Evolutionary conservation across 2,888 invertebrate genomes (phyloP), one percentile per base, ranked within the genome.

Genomic region (Polyommatus iphigenia): DNA sequence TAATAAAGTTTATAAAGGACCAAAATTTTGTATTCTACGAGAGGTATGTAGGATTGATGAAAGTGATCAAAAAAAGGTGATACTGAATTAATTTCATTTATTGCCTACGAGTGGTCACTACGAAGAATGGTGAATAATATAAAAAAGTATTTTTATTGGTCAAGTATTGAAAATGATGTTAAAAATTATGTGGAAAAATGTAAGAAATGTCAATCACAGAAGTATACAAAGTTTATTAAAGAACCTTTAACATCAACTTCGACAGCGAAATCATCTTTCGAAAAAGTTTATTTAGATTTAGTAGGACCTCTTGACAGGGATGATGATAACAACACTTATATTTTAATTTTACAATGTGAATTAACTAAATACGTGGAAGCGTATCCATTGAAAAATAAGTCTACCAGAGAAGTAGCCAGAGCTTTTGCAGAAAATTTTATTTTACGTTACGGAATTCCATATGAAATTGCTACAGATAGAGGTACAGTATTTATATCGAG

Each of bases 21-120:
- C 50, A 50, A 50, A 50, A 50, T 50, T 50, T 36, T 50, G 50
- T 50, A 50, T 50, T 67, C 67, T n/a, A 20, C 67, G 67, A 67
- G 24, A 67, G 20, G 67, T 67, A 18, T 67, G 67, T 67, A 67
- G 67, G 8, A 67, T 67, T 67, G 67, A 67, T 67, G 67, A 67
- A 20, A 67, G 67, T 67, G 67, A 67, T 18, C 67, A 67, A 67
- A 67, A 67, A 67, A 67, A 18, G 67, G 67, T 67, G n/a, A 67
- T 67, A 67, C n/a, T 67, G 67, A 67, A 67, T 67, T 20, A 67
- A 67, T 67, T 67, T 67, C 13, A 67, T 67, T 18, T 36, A 36
- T 36, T 36, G 6, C 36, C 36, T 36, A 36, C 36, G 6, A 36
- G 36, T 36, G 36, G 36, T 36, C 36, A 36, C 36, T 36, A 36